Conservation (phyloP, 1,140 invertebrate species). For the Eciton burchellii region DNA sequence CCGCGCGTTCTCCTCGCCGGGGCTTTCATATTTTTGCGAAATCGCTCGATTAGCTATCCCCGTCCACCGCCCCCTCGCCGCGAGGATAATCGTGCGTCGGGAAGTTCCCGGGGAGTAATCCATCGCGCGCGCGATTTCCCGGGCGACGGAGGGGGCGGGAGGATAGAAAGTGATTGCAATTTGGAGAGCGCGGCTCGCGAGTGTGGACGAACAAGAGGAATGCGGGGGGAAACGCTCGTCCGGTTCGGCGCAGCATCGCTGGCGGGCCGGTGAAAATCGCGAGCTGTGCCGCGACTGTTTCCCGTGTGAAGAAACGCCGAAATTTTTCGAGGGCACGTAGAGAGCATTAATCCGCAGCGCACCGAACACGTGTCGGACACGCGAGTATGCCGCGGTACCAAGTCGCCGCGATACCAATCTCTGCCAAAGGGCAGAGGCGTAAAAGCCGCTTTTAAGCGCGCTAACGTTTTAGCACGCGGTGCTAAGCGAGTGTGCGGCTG, state of each 20-base stretch:
- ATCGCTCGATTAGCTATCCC: slow-evolving; percentile 37
- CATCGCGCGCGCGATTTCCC: not conserved
- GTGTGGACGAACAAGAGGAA: not conserved
- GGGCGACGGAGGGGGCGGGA: no score
- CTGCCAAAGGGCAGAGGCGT: slow-evolving; percentile 28
- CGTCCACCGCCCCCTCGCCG: not conserved
- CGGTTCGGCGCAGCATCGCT: not conserved
- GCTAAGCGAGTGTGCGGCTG: slow-evolving; percentile 12
- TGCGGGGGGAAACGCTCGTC: not conserved
- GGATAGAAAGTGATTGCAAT: slow-evolving; percentile 27
- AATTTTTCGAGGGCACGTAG: slow-evolving; percentile 1
- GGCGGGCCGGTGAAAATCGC: no score
- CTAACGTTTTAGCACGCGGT: slow-evolving; percentile 39
- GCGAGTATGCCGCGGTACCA: slow-evolving; percentile 17
- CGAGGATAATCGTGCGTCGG: not conserved
- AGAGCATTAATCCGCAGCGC: not conserved
- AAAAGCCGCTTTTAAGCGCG: slow-evolving; percentile 33
- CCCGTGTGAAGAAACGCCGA: not conserved
- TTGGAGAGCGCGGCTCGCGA: not conserved
- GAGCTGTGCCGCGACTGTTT: slow-evolving; percentile 9
- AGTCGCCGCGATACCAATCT: slow-evolving; percentile 35
- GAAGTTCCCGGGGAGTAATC: slow-evolving; percentile 25
- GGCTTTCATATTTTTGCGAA: slow-evolving; percentile 55
- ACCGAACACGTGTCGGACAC: slow-evolving; percentile 37
- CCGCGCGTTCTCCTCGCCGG: slow-evolving; percentile 31